Evolutionary conservation across 1,140 invertebrate species (phyloP), one percentile per base, ranked within the genome.

Genomic region (Nasonia giraulti): DNA sequence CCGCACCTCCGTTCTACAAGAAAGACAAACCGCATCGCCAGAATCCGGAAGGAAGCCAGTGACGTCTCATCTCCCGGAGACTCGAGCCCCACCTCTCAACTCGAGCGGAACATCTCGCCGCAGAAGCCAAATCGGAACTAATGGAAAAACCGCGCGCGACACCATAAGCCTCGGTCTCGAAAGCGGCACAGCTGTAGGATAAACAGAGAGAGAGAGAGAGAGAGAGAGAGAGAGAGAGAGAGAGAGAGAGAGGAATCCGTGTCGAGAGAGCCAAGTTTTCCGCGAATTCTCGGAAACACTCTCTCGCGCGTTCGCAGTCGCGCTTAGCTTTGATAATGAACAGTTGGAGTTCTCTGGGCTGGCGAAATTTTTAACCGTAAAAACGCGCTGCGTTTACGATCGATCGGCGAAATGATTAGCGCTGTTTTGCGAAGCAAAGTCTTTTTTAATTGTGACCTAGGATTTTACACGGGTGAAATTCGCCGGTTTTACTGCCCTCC

Each of bases 111-210:
- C 17, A 62, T 20, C 20, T 62, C 17, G 20, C 68, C 68, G 20
- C 69, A 74, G 55, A 82, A 73, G 23, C n/a, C 11, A 74, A 74
- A 74, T 75, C 27, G 80, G 14, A 82, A 74, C 47, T 62, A 82
- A 73, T 47, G 68, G 44, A 27, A 69, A 69, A 69, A 31, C n/a
- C 23, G 68, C 68, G 23, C 68, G 68, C 55, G 4, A 11, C 5
- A 37, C 33, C 1, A 44, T 44, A 44, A 7, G 10, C 44, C 5
- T 23, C 66, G 20, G 8, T 40, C 23, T 82, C 71, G 47, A 82
- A 82, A 82, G 71, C 10, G 31, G 23, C 33, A 3, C 6, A 14
- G 12, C 27, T 40, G 8, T 50, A 50, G 47, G 4, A 17, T 14
- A 11, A 50, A 33, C 71, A 74, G n/a, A 27, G 71, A 81, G 33